Percentiles rank a stretch among this genome's conserved stretches.
phyloP scores from a whole-genome alignment of 2,888 invertebrate genomes.

The Eucriotettix oculatus region DNA sequence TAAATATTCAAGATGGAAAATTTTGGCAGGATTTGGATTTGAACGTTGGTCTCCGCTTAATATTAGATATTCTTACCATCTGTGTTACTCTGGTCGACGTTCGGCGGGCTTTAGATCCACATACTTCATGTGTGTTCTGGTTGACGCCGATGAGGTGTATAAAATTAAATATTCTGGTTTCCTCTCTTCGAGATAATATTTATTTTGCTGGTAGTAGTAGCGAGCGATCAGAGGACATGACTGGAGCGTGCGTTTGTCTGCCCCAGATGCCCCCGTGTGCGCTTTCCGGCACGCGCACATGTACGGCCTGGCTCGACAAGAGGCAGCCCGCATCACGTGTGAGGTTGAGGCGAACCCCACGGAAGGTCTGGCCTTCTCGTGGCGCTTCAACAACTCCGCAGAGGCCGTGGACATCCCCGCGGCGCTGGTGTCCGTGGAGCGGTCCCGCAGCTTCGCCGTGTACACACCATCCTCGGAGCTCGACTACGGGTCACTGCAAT shows the following conservation, averaged over 20 bases:
- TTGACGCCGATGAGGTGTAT: too few relatives aligned
- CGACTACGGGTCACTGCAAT: conserved; percentile 51
- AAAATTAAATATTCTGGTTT: too few relatives aligned
- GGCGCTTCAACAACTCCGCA: conserved; percentile 62
- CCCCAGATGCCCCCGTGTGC: conserved; percentile 42
- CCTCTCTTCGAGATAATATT: too few relatives aligned
- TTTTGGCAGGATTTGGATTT: too few relatives aligned
- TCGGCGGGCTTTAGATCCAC: too few relatives aligned
- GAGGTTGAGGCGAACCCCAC: conserved; percentile 51
- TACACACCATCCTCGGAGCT: conserved; percentile 55
- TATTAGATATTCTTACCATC: too few relatives aligned
- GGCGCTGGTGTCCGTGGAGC: conserved; percentile 40
- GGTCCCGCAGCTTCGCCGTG: conserved; percentile 43
- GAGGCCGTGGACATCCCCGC: conserved; percentile 51
- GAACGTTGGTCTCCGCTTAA: too few relatives aligned
- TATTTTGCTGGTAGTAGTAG: too few relatives aligned
- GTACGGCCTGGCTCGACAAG: conserved; percentile 56
- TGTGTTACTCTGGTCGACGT: too few relatives aligned
- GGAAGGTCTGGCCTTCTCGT: conserved; percentile 40
- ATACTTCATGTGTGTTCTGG: too few relatives aligned
- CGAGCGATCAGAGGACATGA: too few relatives aligned
- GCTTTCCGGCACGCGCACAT: conserved; percentile 47
- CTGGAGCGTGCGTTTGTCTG: neutral
- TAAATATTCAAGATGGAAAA: too few relatives aligned
- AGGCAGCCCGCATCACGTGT: conserved; percentile 49